These are phyloP conservation scores for Urechis unicinctus DNA, from an alignment of 2,888 invertebrate species.

Conservation along the genomic window DNA sequence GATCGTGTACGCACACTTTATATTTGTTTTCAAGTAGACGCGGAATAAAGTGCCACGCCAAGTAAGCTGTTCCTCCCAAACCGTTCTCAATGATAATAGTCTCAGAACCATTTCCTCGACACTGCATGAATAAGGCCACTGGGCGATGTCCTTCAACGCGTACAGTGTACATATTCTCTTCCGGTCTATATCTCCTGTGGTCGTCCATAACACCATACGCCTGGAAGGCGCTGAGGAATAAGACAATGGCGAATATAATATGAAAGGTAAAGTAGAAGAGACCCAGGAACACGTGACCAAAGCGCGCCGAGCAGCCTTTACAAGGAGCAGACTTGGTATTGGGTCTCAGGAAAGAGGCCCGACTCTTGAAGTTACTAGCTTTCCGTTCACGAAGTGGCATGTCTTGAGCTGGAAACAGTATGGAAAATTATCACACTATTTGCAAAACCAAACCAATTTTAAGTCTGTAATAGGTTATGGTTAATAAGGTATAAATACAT, in stretches of 20 bases:
- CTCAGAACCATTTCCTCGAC: slow-evolving; percentile 9
- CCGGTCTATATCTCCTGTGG: not conserved
- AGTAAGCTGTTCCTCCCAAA: slow-evolving; percentile 2
- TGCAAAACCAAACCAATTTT: no score
- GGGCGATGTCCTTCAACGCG: slow-evolving; percentile 5
- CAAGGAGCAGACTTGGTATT: no score
- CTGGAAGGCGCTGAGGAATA: slow-evolving; percentile 5
- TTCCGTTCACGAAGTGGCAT: no score
- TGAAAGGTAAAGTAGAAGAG: slow-evolving; percentile 1
- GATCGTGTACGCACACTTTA: slow-evolving; percentile 10
- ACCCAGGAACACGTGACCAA: not conserved
- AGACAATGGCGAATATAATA: slow-evolving; percentile 1
- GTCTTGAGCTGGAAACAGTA: no score
- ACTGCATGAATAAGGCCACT: slow-evolving; percentile 7
- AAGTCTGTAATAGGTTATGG: no score
- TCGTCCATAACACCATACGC: not conserved
- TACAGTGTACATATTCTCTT: slow-evolving; percentile 2
- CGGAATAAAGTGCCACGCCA: slow-evolving; percentile 14
- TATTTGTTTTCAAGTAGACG: slow-evolving; percentile 2
- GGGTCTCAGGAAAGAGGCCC: no score
- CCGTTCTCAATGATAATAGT: slow-evolving; percentile 11
- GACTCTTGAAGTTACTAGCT: no score
- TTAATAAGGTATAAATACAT: no score
- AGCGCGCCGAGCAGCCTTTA: no score
- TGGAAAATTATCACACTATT: no score